Evolutionary conservation across 1,140 invertebrate species (phyloP).

Genomic region (Harpegnathos saltator): DNA sequence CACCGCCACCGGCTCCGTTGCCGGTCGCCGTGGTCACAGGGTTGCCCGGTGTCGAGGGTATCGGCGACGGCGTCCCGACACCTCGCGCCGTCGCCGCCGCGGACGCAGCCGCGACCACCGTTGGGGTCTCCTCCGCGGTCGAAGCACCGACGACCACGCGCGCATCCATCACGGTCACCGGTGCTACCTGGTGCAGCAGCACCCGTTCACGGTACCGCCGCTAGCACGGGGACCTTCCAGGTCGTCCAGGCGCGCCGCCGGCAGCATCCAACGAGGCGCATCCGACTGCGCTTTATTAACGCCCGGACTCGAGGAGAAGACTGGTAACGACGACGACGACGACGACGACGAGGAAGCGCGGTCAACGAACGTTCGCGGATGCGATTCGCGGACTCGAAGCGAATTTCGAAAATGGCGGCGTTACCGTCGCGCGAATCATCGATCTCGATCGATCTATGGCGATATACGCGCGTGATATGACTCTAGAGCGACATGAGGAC

Average conservation of each 20-base stretch:
- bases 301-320: not conserved
- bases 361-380: not conserved
- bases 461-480: too few relatives aligned
- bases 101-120: conserved; percentile 44
- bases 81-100: conserved; percentile 74
- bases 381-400: too few relatives aligned
- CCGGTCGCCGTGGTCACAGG: conserved; percentile 35
- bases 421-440: conserved; percentile 29
- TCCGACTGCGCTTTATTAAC: conserved; percentile 39
- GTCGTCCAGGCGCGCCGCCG: conserved; percentile 34
- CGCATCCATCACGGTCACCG: conserved; percentile 62
- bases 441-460: conserved; percentile 1
- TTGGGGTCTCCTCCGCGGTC: conserved; percentile 54
- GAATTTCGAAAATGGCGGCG: not conserved
- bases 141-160: conserved; percentile 60
- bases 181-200: conserved; percentile 39
- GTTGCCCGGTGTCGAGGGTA: conserved; percentile 67
- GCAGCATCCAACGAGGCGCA: conserved; percentile 56
- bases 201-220: conserved; percentile 57
- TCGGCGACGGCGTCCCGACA: conserved; percentile 81
- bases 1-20: conserved; percentile 23
- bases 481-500: not conserved
- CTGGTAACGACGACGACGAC: not conserved
- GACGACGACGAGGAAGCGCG: not conserved
- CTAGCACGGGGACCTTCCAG: conserved; percentile 46